Conservation (phyloP, 2,888 invertebrate species). For the Drosophila peninsularis region DNA sequence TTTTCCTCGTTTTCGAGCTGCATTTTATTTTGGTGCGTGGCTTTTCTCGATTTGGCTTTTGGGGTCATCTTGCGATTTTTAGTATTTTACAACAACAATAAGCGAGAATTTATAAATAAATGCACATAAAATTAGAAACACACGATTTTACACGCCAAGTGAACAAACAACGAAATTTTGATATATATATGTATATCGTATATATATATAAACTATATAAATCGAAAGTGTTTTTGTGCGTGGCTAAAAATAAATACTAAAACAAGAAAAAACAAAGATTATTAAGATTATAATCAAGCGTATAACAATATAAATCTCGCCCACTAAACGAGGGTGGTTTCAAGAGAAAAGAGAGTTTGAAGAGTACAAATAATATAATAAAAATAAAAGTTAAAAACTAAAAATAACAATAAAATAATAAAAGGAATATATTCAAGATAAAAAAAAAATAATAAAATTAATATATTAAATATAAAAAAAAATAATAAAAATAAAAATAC, state of each 20-base stretch:
- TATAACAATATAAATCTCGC: slow-evolving; percentile 34
- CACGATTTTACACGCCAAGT: slow-evolving; percentile 51
- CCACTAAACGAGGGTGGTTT: slow-evolving; percentile 44
- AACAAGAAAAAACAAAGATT: slow-evolving; percentile 26
- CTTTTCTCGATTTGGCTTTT: slow-evolving; percentile 54
- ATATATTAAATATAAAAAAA: background rate
- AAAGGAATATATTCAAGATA: background rate
- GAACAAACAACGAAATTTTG: slow-evolving; percentile 15
- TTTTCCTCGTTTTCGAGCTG: slow-evolving; percentile 22
- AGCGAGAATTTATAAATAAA: slow-evolving; percentile 68
- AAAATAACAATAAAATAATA: background rate
- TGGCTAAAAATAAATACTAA: slow-evolving; percentile 29
- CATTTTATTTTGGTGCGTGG: slow-evolving; percentile 52
- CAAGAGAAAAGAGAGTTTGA: background rate
- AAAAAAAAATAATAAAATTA: background rate
- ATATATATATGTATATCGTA: background rate
- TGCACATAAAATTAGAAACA: slow-evolving; percentile 73
- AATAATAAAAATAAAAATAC: background rate
- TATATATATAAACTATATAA: slow-evolving; percentile 27
- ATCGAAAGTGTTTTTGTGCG: slow-evolving; percentile 72
- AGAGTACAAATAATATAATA: background rate
- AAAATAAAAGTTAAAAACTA: background rate
- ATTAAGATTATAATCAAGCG: slow-evolving; percentile 29
- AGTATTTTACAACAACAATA: slow-evolving; percentile 48
- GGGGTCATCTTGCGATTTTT: slow-evolving; percentile 78